Conservation (phyloP, 2,113 vertebrate genomes). For the Thunnus thynnus region DNA sequence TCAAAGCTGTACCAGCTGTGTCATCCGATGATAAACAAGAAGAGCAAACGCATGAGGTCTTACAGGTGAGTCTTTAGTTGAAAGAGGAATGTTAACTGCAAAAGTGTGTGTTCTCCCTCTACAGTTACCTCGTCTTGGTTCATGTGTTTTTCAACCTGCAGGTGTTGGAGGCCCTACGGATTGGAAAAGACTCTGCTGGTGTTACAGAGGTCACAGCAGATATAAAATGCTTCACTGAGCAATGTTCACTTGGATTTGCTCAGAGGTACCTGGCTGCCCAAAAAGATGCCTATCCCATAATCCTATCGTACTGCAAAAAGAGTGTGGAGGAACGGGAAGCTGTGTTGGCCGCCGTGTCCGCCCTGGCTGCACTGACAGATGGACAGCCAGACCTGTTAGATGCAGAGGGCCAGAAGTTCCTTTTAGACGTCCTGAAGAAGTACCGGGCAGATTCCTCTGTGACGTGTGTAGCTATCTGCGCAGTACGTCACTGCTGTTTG, state of each 20-base stretch:
- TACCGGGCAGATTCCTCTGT: conserved; percentile 56
- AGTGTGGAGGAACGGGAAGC: conserved; percentile 55
- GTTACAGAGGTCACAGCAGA: conserved; percentile 37
- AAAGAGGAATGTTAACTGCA: background rate
- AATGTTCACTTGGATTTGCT: conserved; percentile 87
- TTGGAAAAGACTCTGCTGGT: conserved; percentile 57
- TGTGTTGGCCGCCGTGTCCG: conserved; percentile 69
- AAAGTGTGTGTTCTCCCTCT: background rate
- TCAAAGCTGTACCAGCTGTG: conserved; percentile 84
- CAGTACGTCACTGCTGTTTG: conserved; percentile 88
- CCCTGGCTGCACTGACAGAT: conserved; percentile 87
- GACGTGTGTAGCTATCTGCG: conserved; percentile 75
- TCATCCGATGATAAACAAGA: conserved; percentile 69
- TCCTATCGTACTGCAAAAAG: conserved; percentile 88
- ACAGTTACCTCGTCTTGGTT: background rate
- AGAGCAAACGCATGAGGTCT: conserved; percentile 87
- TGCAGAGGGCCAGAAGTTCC: conserved; percentile 82
- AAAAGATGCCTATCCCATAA: conserved; percentile 89
- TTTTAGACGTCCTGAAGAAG: conserved; percentile 81
- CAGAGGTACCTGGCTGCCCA: conserved; percentile 91
- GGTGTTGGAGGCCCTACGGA: conserved; percentile 87
- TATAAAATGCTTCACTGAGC: conserved; percentile 84
- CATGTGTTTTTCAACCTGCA: conserved; percentile 45
- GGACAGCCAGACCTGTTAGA: conserved; percentile 96
- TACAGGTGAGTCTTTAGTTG: conserved; percentile 85